Base-by-base conservation (phyloP, 1,140 invertebrate species). In the Formica exsecta region DNA sequence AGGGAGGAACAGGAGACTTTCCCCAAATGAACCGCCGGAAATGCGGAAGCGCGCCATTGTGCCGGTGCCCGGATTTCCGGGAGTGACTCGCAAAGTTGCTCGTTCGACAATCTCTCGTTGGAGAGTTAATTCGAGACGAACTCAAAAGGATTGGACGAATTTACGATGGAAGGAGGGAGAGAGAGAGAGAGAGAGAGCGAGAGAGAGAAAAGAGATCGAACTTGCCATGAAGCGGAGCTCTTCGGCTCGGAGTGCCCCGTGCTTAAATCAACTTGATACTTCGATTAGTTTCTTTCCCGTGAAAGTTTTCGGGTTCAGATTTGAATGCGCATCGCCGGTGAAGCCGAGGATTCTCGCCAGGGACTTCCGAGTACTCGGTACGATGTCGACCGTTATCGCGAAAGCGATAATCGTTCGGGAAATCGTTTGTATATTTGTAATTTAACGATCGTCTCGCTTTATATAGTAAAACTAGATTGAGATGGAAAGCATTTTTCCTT, bases 231-330 rank as follows among this genome's bases (percentile, higher is more conserved):
- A 51, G 32, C 29, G n/a, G 25, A 61, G 51, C 51, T 25, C 59
- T 41, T 11, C 54, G 73, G 13, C 22, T 44, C n/a, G 25, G 65
- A n/a, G 77, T 22, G 25, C 36, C 36, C 44, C 19, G 54, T 22
- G 66, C 51, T 81, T 81, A 81, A 81, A 81, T 81, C 79, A 81
- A 81, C 66, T 59, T 81, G 79, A 81, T 81, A 81, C 51, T 81
- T 81, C 51, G 66, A 81, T 81, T 81, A 73, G 66, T 81, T 81
- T 81, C 79, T 73, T 73, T 81, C 7, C 11, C 36, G 66, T 16
- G 41, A 36, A 80, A 81, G 65, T 81, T 81, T 71, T 81, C 36
- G 66, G 19, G 1, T 19, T 70, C 48, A 25, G 51, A 71, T 71
- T 71, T 81, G 51, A 68, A 70, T 68, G 44, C 44, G 64, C 76